Percentiles rank a stretch among this genome's conserved stretches.
Evolutionary conservation across 2,113 vertebrate genomes (phyloP).

Genomic region (Corythornis vintsioides): DNA sequence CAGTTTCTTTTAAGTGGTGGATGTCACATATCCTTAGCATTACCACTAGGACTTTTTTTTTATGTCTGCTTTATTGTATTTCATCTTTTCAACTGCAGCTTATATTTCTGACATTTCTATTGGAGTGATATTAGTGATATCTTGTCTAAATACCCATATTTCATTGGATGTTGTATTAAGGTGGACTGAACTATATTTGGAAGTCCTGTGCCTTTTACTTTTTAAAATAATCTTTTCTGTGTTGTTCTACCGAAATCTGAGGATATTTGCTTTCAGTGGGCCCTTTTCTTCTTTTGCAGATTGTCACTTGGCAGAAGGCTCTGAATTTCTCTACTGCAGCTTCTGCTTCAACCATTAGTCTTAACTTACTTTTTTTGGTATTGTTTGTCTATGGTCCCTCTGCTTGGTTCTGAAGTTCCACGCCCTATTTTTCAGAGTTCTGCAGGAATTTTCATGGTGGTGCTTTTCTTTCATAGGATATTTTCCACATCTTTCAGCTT

Average conservation of each 20-base stretch:
- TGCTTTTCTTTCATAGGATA: not conserved
- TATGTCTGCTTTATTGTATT: not conserved
- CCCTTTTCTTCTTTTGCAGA: not conserved
- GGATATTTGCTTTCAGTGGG: not conserved
- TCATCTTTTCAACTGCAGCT: not conserved
- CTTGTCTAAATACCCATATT: not conserved
- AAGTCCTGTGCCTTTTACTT: not conserved
- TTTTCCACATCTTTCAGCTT: not conserved
- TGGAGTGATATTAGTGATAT: not conserved
- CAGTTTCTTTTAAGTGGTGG: not conserved
- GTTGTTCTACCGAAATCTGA: not conserved
- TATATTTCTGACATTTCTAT: constrained; percentile 1
- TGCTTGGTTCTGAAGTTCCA: not conserved
- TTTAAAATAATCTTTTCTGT: not conserved
- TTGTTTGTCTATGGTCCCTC: not conserved
- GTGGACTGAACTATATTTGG: not conserved
- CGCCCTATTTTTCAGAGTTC: not conserved
- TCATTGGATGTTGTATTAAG: not conserved
- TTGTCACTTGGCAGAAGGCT: not conserved
- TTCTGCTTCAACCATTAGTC: not conserved
- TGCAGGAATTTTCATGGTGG: not conserved
- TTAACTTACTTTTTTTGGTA: not conserved
- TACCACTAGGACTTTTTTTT: not conserved
- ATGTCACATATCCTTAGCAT: not conserved
- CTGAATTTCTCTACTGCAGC: not conserved